Conservation (phyloP, 2,113 vertebrate species). For the Salvelinus namaycush region DNA sequence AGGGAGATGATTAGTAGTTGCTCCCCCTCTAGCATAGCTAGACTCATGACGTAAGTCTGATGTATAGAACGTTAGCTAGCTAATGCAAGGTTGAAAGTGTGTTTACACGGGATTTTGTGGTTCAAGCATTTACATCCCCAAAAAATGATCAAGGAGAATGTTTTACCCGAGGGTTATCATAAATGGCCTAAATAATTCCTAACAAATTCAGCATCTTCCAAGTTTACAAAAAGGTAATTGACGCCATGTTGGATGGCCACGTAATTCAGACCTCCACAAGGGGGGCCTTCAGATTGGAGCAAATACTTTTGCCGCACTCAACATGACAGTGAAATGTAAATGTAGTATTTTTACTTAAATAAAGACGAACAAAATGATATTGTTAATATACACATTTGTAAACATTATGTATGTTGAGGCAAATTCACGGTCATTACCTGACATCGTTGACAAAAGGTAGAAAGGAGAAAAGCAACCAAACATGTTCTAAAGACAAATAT, state of each 20-base stretch:
- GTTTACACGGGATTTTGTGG: no score
- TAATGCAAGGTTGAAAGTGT: no score
- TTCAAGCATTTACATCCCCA: no score
- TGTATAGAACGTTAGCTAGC: background rate
- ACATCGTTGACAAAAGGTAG: background rate
- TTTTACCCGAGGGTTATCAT: no score
- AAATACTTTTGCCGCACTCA: background rate
- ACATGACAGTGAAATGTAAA: background rate
- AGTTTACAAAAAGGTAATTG: background rate
- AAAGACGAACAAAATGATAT: background rate
- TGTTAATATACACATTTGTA: background rate
- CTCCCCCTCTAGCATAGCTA: no score
- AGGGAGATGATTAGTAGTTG: background rate
- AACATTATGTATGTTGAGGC: background rate
- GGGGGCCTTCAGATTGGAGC: conserved; percentile 6
- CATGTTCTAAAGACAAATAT: background rate
- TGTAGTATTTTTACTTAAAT: background rate
- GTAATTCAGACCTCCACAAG: conserved; percentile 32
- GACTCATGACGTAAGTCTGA: background rate
- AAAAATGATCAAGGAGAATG: no score
- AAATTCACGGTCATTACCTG: background rate
- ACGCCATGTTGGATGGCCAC: conserved; percentile 50
- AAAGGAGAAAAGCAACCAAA: no score
- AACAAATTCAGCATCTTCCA: no score
- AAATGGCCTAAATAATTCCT: no score